Base-by-base conservation (phyloP, 2,113 vertebrate genomes). In the Urocynchramus pylzowi region DNA sequence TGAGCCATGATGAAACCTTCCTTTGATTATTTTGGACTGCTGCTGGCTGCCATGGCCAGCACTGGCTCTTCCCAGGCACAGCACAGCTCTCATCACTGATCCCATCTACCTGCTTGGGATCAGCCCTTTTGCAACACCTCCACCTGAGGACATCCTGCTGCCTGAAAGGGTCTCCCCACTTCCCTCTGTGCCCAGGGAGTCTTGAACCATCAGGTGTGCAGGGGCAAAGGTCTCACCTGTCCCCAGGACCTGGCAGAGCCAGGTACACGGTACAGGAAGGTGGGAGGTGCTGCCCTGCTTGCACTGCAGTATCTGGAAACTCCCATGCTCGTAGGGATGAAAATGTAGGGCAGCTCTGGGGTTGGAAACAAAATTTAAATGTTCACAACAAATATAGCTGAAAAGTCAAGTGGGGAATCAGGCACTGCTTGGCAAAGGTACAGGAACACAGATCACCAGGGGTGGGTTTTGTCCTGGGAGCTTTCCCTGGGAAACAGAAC, bases 311-410 rank as follows among this genome's bases (percentile, higher is more conserved):
- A 65, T 54, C 94, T 90, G 90, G 85, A 61, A 93, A 93, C 77
- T 79, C 92, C 87, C 39, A 2, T 82, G 74, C 77, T 82, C 0
- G 0, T 47, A 59, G 86, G 57, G 79, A 69, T 76, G 85, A 79
- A 93, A 94, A 93, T 80, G 67, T 92, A 80, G 90, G 90, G 50
- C 90, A 90, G 54, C 61, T 71, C 39, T 95, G 54, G 70, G 90
- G 61, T 15, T 97, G 85, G 82, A 65, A 84, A 69, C 70, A 39
- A 83, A 86, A 91, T 79, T 27, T 18, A 70, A 83, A 42, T 22
- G 56, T 78, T 92, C 1, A 0, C 44, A 73, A 57, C 11, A 53
- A 86, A 89, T 8, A 28, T 9, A 90, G 71, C 71, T 88, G 64
- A 86, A 76, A 86, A 88, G 71, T 73, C 92, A 73, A 88, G 63